These are phyloP conservation scores for Apis laboriosa DNA, from an alignment of 1,140 invertebrate species.

Conservation along the genomic window DNA sequence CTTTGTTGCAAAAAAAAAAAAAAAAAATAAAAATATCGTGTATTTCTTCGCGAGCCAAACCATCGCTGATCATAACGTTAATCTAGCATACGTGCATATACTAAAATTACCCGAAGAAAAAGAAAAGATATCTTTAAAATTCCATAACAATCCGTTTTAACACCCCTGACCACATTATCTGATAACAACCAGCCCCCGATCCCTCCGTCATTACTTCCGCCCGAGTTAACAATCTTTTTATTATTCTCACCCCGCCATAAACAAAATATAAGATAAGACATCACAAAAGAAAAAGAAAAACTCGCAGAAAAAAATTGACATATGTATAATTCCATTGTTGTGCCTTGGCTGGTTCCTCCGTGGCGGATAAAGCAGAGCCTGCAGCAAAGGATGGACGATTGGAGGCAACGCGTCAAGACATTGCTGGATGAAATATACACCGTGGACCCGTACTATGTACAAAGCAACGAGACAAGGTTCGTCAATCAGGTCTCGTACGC, in stretches of 20 bases:
- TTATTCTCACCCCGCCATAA: not conserved
- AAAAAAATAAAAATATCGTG: not conserved
- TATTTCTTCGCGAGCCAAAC: conserved; percentile 4
- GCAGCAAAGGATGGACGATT: conserved; percentile 84
- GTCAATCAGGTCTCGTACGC: conserved; percentile 81
- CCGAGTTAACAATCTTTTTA: not conserved
- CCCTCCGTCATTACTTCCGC: not conserved
- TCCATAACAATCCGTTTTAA: not conserved
- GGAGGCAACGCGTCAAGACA: conserved; percentile 85
- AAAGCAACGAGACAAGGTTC: conserved; percentile 74
- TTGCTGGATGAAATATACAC: conserved; percentile 86
- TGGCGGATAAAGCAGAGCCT: conserved; percentile 83
- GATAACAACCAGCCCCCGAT: not conserved
- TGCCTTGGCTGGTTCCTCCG: conserved; percentile 73
- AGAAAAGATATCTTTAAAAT: not conserved
- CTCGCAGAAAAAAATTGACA: conserved; percentile 65
- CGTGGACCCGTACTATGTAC: conserved; percentile 87
- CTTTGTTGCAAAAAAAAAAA: conserved; percentile 27
- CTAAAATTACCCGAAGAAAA: conserved; percentile 5
- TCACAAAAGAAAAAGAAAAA: conserved; percentile 42
- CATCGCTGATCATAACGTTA: conserved; percentile 34
- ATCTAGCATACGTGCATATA: conserved; percentile 31
- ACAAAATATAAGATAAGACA: not conserved
- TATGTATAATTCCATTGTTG: conserved; percentile 68
- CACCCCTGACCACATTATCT: not conserved